Base-by-base conservation (phyloP, 2,888 invertebrate species). In the Dicyrtomina minuta region DNA sequence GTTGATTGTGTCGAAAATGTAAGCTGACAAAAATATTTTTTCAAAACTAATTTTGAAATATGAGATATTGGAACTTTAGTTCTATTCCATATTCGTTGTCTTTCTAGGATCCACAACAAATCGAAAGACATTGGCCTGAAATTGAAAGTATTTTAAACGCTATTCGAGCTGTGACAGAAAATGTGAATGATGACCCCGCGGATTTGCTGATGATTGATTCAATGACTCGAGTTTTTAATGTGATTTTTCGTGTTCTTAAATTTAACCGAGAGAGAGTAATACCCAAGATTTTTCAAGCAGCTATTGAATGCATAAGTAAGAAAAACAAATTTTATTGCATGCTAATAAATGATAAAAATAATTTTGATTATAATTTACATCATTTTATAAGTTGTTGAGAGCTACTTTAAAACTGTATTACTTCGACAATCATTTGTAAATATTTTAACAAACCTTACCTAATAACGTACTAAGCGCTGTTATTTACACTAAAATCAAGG, bases 221-320 rank as follows among this genome's bases (percentile, higher is more conserved):
- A 15, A 75, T 77, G 74, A 75, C 71, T 41, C 55, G 75, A 58
- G 75, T 75, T 20, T 77, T 77, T 68, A 55, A 72, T 59, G 74
- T 77, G 49, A 70, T 77, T 43, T 72, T 74, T 44, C 70, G 77
- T 17, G 69, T 76, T 20, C 66, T 77, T 41, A 74, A 77, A 65
- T 70, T 75, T 56, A 76, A 76, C 62, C 66, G 72, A 51, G 71
- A 72, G 8, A 66, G 70, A 22, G 66, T 70, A 17, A 70, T 72
- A 27, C 71, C 77, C 1, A 75, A 74, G 55, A 44, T 77, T 41
- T 77, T 75, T 43, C 75, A 76, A 64, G 74, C 75, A 22, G 77
- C 77, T 17, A 74, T 76, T 56, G 77, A 77, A 61, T 77, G 77
- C 65, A 76, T 77, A 39, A 77, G 77, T 77, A 72, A 69, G 75